phyloP scores from a whole-genome alignment of 2,888 invertebrate species.

The Eudemis profundana region DNA sequence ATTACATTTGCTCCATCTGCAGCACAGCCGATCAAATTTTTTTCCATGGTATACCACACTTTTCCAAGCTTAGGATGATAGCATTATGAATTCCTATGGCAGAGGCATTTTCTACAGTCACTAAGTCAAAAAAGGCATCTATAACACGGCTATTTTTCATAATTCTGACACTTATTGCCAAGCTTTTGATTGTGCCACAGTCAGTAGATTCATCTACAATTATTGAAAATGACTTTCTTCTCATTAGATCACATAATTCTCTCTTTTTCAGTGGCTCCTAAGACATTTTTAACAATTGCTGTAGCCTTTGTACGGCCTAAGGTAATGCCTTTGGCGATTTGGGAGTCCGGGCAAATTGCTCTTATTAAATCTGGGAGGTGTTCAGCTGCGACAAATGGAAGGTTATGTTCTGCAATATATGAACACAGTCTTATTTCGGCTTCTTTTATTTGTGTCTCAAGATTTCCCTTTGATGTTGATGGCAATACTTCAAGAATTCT shows the following conservation, averaged over 20 bases:
- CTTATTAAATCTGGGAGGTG: slow-evolving; percentile 4
- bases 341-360: slow-evolving; percentile 1
- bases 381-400: neutral
- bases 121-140: slow-evolving; percentile 1
- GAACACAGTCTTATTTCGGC: neutral
- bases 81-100: neutral
- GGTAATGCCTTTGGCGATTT: slow-evolving; percentile 8
- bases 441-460: neutral
- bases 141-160: neutral
- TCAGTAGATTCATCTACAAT: slow-evolving; percentile 9
- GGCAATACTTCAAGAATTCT: neutral
- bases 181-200: no score
- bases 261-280: neutral
- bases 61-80: neutral
- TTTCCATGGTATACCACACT: neutral
- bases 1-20: slow-evolving; percentile 23
- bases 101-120: neutral
- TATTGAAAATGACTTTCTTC: slow-evolving; percentile 5
- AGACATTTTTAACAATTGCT: neutral
- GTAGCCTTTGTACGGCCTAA: slow-evolving; percentile 4
- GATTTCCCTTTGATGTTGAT: neutral
- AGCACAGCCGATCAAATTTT: slow-evolving; percentile 8
- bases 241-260: neutral
- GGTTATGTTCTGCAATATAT: neutral
- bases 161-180: neutral